Conservation (phyloP, 1,140 invertebrate species). For the Drosophila carrolli region DNA sequence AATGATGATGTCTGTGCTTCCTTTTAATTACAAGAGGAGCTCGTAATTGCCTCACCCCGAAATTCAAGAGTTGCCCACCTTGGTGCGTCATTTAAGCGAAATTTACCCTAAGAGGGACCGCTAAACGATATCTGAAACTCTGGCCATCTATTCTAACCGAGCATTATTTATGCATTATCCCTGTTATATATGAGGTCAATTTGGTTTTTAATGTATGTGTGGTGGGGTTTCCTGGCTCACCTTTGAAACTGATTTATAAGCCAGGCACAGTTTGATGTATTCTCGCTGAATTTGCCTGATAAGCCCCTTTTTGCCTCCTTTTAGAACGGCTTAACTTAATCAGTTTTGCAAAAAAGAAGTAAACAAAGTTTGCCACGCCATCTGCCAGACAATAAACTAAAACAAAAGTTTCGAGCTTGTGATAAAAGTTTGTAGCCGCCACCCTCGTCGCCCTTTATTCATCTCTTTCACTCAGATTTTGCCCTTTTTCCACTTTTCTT, state of each 20-base stretch:
- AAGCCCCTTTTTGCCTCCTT: conserved; percentile 1
- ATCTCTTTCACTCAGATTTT: background rate
- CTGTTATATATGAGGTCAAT: conserved; percentile 38
- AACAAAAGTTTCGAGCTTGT: conserved; percentile 66
- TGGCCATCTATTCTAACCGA: background rate
- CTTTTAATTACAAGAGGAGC: conserved; percentile 56
- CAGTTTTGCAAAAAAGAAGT: conserved; percentile 47
- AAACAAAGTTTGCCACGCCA: conserved; percentile 56
- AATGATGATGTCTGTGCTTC: conserved; percentile 19
- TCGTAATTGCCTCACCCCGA: conserved; percentile 14
- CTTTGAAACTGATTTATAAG: conserved; percentile 44
- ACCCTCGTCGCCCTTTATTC: background rate
- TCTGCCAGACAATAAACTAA: conserved; percentile 74
- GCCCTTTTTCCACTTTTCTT: background rate
- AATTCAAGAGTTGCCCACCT: background rate
- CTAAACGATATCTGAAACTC: background rate
- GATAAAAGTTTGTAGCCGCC: conserved; percentile 53
- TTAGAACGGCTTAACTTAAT: conserved; percentile 56
- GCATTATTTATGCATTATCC: conserved; percentile 34
- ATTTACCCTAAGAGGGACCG: background rate
- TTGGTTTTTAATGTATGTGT: background rate
- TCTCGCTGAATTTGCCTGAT: conserved; percentile 29
- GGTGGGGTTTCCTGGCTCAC: background rate
- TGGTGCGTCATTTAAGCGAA: conserved; percentile 10
- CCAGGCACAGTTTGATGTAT: conserved; percentile 48